phyloP scores from a whole-genome alignment of 2,113 vertebrate species.

The Semicossyphus pulcher region DNA sequence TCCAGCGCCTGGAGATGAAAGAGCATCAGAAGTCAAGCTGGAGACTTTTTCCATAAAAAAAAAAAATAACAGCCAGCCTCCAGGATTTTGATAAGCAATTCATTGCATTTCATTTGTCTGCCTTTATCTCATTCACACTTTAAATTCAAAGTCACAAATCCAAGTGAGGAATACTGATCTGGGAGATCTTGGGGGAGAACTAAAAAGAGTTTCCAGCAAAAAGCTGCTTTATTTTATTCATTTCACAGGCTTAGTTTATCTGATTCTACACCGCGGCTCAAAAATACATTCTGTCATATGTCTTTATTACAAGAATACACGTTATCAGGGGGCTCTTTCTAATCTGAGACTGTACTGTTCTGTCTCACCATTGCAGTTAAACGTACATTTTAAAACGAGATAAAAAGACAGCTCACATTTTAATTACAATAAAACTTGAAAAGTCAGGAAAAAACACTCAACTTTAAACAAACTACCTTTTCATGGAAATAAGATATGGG shows the following conservation, averaged over 20 bases:
- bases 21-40: slow-evolving; percentile 52
- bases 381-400: not conserved
- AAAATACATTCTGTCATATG: slow-evolving; percentile 39
- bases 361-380: slow-evolving; percentile 44
- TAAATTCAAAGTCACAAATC: slow-evolving; percentile 65
- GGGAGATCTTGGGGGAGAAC: slow-evolving; percentile 31
- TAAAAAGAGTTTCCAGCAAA: slow-evolving; percentile 45
- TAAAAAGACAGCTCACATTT: slow-evolving; percentile 13
- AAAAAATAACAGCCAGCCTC: slow-evolving; percentile 30
- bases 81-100: slow-evolving; percentile 57
- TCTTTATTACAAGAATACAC: slow-evolving; percentile 28
- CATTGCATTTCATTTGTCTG: slow-evolving; percentile 62
- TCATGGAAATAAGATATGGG: not conserved
- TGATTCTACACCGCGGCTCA: slow-evolving; percentile 42
- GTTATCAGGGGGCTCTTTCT: slow-evolving; percentile 48
- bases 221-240: slow-evolving; percentile 57
- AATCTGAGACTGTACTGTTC: slow-evolving; percentile 50
- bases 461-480: not conserved
- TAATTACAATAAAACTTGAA: not conserved
- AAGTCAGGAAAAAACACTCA: not conserved
- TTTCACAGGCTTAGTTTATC: slow-evolving; percentile 59
- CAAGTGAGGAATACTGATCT: slow-evolving; percentile 60
- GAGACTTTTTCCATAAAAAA: slow-evolving; percentile 27
- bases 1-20: slow-evolving; percentile 88
- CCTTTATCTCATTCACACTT: slow-evolving; percentile 61